Evolutionary conservation across 2,888 invertebrate genomes (phyloP), one percentile per base, ranked within the genome.

Genomic region (Drosophila anomalata): DNA sequence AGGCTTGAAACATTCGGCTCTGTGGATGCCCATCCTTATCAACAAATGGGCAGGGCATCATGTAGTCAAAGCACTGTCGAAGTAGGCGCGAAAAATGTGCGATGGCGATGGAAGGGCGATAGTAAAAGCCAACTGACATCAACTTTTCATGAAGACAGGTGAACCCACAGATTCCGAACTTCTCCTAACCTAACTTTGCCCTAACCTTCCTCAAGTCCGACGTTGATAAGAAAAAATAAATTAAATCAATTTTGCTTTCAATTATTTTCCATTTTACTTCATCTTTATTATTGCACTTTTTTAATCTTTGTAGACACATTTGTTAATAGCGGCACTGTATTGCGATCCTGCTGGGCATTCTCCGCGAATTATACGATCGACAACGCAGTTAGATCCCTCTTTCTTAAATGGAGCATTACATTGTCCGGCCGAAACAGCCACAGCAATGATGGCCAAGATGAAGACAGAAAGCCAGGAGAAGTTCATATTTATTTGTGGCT

Each of bases 291-390:
- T 73, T 70, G 52, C 50, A 7, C 42, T 29, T 20, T 9, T 44
- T 44, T 24, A n/a, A 8, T 20, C 33, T 29, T 55, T 42, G 50
- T 83, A 82, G 17, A 90, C 89, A 72, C 91, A 91, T 55, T 87
- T 90, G 73, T 91, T 91, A 5, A 84, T 48, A 12, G 75, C 87
- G 5, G 77, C 0, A 33, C 76, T 80, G 48, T 88, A 90, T 57
- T 63, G 52, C 3, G 91, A 91, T 3, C 76, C 72, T 0, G n/a
- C 1, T 8, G 91, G 91, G 48, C 91, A 91, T 14, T 83, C 83
- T 12, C 91, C 91, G 29, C 67, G 87, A 58, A 91, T 80, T 50
- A 89, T 79, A 14, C 91, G 90, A 1, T 85, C 62, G 0, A 77
- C 33, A 0, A 79, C 67, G 62, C 91, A 91, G 3, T 58, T 24